phyloP scores from a whole-genome alignment of 1,140 invertebrate genomes.

The Lamellibrachia luymesi region DNA sequence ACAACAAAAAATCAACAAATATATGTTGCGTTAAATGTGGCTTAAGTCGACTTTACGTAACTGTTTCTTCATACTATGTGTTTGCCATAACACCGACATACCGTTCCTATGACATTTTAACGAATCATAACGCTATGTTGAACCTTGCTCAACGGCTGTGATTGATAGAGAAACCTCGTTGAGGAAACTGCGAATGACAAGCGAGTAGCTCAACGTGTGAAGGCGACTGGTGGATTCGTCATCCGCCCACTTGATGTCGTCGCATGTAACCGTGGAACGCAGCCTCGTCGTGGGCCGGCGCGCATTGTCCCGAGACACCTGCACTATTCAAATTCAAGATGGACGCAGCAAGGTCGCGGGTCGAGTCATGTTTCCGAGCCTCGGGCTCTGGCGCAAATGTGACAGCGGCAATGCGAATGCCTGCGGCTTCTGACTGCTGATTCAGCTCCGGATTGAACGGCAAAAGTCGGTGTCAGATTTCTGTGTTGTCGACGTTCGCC shows the following conservation, averaged over 20 bases:
- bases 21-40: too few species aligned
- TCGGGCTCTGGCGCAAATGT: neutral
- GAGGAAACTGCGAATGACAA: neutral
- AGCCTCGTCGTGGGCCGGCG: too few species aligned
- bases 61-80: neutral
- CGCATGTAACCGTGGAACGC: neutral
- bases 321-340: neutral
- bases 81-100: neutral
- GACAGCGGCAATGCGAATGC: neutral
- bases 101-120: neutral
- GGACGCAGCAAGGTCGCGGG: neutral
- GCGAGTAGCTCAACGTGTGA: neutral
- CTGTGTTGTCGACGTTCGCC: neutral
- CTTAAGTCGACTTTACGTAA: neutral
- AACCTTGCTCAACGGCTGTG: neutral
- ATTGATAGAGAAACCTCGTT: neutral
- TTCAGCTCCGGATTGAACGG: neutral
- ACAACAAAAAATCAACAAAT: too few species aligned
- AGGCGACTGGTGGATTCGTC: neutral
- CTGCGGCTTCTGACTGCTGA: neutral
- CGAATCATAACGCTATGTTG: neutral
- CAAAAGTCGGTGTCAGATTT: neutral
- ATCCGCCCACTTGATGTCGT: neutral
- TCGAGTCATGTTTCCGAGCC: neutral
- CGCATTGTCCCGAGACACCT: neutral